Percentiles rank a stretch among this genome's conserved stretches.
These are phyloP conservation scores for Pheosia gnoma DNA, from an alignment of 2,888 invertebrate genomes.

Conservation along the genomic window DNA sequence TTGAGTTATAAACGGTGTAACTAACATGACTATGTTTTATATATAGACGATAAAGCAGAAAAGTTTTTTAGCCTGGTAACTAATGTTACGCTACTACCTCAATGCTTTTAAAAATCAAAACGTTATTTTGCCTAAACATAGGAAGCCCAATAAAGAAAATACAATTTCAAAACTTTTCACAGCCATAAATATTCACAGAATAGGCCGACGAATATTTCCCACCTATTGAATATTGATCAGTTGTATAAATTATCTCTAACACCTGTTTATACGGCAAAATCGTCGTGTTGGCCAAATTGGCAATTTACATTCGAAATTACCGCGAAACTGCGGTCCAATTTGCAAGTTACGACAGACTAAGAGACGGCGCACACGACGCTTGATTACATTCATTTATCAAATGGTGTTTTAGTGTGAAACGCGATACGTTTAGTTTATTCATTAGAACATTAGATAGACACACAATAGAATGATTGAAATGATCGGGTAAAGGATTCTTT, in stretches of 20 bases:
- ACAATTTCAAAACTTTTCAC: slow-evolving; percentile 14
- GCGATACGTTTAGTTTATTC: slow-evolving; percentile 1
- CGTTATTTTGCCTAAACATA: too few species aligned
- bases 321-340: slow-evolving; percentile 43
- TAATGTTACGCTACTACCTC: too few species aligned
- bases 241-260: slow-evolving; percentile 62
- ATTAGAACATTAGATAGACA: not conserved
- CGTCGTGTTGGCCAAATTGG: slow-evolving; percentile 63
- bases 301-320: slow-evolving; percentile 70
- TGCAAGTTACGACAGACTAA: slow-evolving; percentile 33
- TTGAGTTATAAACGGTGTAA: too few species aligned
- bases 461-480: too few species aligned
- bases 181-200: slow-evolving; percentile 21
- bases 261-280: slow-evolving; percentile 61
- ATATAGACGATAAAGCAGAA: too few species aligned
- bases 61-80: too few species aligned
- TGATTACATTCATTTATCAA: not conserved
- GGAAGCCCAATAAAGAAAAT: not conserved
- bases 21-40: too few species aligned
- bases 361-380: slow-evolving; percentile 4
- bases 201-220: slow-evolving; percentile 30
- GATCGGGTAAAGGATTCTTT: too few species aligned
- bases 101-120: too few species aligned
- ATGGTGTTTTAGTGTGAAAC: not conserved
- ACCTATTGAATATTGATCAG: slow-evolving; percentile 61